Conservation (phyloP, 2,113 vertebrate genomes). For the Fulica atra region DNA sequence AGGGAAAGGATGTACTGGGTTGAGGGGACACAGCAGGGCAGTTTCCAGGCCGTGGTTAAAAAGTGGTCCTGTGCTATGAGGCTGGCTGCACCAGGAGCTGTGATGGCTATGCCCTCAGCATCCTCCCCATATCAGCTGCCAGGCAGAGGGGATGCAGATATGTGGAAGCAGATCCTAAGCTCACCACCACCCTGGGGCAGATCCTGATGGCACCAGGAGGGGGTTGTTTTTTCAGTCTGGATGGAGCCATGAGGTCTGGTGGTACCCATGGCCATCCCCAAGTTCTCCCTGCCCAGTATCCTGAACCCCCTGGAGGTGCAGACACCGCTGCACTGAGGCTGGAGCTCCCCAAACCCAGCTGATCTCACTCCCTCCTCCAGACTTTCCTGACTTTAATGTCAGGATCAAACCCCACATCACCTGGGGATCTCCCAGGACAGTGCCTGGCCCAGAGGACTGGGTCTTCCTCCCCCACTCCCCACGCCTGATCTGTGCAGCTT, state of each 20-base stretch:
- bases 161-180: not conserved
- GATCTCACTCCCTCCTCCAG: not conserved
- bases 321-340: not conserved
- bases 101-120: not conserved
- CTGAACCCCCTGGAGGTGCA: not conserved
- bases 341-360: not conserved
- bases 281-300: not conserved
- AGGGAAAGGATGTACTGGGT: not conserved
- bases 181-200: not conserved
- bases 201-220: not conserved
- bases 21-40: not conserved
- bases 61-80: not conserved
- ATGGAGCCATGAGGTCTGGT: not conserved
- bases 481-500: not conserved
- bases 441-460: not conserved
- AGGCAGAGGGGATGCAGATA: not conserved
- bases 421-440: not conserved
- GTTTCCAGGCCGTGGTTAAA: not conserved
- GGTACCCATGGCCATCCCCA: not conserved
- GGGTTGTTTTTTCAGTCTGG: not conserved
- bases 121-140: not conserved
- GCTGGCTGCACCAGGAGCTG: not conserved
- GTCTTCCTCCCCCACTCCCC: not conserved
- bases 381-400: not conserved
- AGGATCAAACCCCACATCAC: not conserved